These are phyloP conservation scores for Arion vulgaris DNA, from an alignment of 1,140 invertebrate genomes.

Conservation along the genomic window DNA sequence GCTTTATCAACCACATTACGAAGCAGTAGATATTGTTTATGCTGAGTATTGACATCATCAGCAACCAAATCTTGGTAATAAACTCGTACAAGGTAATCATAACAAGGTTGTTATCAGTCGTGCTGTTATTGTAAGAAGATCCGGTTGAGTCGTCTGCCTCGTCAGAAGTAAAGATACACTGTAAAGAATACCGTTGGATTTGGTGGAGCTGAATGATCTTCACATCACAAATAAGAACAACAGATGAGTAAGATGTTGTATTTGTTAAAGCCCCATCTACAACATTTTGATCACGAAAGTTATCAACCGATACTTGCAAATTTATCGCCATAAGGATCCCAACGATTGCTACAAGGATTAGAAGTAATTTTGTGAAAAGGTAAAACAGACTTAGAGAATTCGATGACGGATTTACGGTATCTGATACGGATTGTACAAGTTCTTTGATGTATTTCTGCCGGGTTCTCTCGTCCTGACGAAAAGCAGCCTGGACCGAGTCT, in stretches of 20 bases:
- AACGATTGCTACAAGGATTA: too few species aligned
- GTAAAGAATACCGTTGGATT: neutral
- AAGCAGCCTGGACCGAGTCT: neutral
- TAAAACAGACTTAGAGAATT: neutral
- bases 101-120: too few species aligned
- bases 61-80: too few species aligned
- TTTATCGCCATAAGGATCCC: too few species aligned
- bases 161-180: neutral
- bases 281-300: too few species aligned
- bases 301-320: too few species aligned
- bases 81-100: too few species aligned
- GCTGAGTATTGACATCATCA: too few species aligned
- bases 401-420: neutral
- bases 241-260: neutral
- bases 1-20: neutral
- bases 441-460: neutral
- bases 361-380: neutral
- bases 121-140: neutral
- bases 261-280: too few species aligned
- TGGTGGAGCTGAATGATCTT: neutral
- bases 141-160: neutral
- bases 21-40: neutral
- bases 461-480: neutral
- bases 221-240: neutral
- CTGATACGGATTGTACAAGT: neutral